Evolutionary conservation across 2,797 vertebrate genomes (phyloP).

Genomic region (Sebastes alutus): DNA sequence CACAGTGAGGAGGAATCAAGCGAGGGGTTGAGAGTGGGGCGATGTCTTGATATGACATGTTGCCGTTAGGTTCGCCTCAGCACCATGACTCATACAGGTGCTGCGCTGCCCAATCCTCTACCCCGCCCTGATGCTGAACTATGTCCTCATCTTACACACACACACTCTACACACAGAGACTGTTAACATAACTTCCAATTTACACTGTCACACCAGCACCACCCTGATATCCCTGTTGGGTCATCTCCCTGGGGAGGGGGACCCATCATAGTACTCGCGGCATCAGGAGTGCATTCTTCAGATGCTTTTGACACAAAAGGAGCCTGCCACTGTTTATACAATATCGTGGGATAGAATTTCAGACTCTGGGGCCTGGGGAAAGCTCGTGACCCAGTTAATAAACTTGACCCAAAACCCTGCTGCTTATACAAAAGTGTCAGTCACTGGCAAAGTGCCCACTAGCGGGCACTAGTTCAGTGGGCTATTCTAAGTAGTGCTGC

Average conservation of each 20-base stretch:
- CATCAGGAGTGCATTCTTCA: conserved; percentile 68
- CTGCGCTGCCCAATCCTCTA: conserved; percentile 22
- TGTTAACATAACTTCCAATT: conserved; percentile 31
- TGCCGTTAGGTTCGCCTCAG: conserved; percentile 52
- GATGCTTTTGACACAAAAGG: conserved; percentile 69
- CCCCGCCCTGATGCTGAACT: conserved; percentile 52
- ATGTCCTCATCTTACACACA: conserved; percentile 26
- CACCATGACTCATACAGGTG: conserved; percentile 65
- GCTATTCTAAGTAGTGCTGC: not conserved
- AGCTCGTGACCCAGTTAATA: conserved; percentile 45
- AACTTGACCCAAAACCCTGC: conserved; percentile 18
- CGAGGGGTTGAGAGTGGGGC: conserved; percentile 51
- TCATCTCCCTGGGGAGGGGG: conserved; percentile 17
- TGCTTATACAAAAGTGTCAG: conserved; percentile 16
- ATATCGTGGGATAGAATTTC: conserved; percentile 57
- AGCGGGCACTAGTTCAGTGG: not conserved
- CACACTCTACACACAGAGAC: not conserved
- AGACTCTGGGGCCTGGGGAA: conserved; percentile 24
- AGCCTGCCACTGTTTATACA: conserved; percentile 58
- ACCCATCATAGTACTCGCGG: conserved; percentile 22
- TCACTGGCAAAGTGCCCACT: conserved; percentile 17
- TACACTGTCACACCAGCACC: conserved; percentile 27
- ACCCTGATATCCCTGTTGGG: conserved; percentile 3
- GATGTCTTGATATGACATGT: conserved; percentile 68
- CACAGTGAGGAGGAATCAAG: conserved; percentile 50